Conservation (phyloP, 2,888 invertebrate genomes). For the Conomelus anceps region DNA sequence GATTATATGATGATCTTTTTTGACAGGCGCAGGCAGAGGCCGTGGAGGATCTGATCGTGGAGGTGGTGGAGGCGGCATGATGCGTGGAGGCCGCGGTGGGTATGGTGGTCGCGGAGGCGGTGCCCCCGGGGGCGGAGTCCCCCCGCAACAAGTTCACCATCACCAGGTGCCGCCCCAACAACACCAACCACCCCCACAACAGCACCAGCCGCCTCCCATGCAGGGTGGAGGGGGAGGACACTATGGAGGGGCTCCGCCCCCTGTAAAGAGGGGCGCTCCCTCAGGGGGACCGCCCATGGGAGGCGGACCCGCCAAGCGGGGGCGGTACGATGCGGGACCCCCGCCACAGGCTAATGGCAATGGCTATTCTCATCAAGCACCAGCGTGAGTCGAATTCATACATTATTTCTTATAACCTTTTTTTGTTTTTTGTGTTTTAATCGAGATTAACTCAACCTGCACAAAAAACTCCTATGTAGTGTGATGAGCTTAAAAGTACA, state of each 20-base stretch:
- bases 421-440: too few relatives aligned
- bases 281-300: not conserved
- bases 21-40: not conserved
- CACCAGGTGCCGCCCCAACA: not conserved
- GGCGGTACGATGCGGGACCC: not conserved
- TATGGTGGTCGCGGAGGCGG: not conserved
- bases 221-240: too few relatives aligned
- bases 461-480: too few relatives aligned
- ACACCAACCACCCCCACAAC: too few relatives aligned
- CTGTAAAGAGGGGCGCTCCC: not conserved
- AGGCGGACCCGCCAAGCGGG: not conserved
- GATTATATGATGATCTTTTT: not conserved
- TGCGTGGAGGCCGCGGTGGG: not conserved
- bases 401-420: too few relatives aligned
- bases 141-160: not conserved
- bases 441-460: too few relatives aligned
- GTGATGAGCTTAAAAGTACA: too few relatives aligned
- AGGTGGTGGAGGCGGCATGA: not conserved
- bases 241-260: not conserved
- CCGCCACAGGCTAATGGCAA: not conserved
- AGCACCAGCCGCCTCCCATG: not conserved
- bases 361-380: not conserved
- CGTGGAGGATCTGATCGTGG: not conserved
- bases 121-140: not conserved
- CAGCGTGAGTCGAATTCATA: not conserved